phyloP scores from a whole-genome alignment of 2,888 invertebrate genomes.

The Mimachlamys varia region DNA sequence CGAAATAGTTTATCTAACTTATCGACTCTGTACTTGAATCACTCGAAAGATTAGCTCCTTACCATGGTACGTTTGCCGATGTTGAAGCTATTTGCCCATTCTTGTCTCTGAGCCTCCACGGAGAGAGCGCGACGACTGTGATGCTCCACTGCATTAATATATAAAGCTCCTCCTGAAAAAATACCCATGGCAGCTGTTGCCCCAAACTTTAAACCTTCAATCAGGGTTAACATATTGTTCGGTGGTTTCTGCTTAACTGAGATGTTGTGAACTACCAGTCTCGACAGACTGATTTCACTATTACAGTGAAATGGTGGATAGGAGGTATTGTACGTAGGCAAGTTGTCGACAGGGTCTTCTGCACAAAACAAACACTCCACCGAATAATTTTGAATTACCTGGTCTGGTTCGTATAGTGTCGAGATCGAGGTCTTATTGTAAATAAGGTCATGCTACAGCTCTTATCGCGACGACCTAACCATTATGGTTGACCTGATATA shows the following conservation, averaged over 20 bases:
- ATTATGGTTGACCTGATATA: no score
- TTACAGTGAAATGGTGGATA: not conserved
- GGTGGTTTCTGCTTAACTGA: not conserved
- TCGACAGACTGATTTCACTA: not conserved
- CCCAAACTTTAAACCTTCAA: not conserved
- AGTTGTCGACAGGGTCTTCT: not conserved
- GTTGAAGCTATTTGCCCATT: constrained; percentile 5
- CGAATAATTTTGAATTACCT: not conserved
- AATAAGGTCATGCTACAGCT: not conserved
- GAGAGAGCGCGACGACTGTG: not conserved
- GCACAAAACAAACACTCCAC: constrained; percentile 13
- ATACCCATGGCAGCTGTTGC: not conserved
- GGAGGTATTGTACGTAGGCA: not conserved
- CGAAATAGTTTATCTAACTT: no score
- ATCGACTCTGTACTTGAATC: no score
- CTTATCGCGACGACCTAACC: no score
- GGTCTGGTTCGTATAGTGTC: not conserved
- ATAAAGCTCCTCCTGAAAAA: not conserved
- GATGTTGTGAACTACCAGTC: not conserved
- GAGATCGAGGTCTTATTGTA: not conserved
- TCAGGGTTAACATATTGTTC: not conserved
- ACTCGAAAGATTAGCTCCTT: not conserved
- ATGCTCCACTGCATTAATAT: constrained; percentile 13
- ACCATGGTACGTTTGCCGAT: not conserved
- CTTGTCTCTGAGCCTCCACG: not conserved